phyloP scores from a whole-genome alignment of 2,113 vertebrate species.

The Gopherus flavomarginatus region DNA sequence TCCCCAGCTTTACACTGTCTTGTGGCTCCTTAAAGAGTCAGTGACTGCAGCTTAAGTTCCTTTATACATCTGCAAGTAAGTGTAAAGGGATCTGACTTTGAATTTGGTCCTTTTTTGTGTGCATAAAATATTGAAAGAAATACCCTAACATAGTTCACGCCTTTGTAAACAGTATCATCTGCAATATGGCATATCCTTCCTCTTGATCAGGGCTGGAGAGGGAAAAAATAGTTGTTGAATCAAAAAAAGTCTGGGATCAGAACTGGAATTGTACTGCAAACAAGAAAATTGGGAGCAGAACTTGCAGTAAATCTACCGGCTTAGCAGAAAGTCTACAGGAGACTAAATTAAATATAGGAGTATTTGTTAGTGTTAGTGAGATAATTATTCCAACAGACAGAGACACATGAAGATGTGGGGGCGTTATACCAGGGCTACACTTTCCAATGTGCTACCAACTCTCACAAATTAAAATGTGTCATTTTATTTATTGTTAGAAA shows the following conservation, averaged over 20 bases:
- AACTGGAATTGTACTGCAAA: neutral
- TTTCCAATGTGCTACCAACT: neutral
- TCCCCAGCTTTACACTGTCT: neutral
- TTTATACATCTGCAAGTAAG: accelerated
- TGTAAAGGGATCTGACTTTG: neutral
- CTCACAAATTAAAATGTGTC: neutral
- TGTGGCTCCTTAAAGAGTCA: neutral
- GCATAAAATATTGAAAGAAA: neutral
- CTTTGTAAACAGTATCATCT: neutral
- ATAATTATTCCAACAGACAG: neutral
- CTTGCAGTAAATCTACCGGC: neutral
- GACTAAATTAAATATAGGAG: neutral
- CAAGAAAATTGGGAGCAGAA: neutral
- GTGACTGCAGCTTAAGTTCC: neutral
- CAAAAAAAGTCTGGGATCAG: neutral
- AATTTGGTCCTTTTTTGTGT: neutral
- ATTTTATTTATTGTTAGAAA: conserved; percentile 4
- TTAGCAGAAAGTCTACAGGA: neutral
- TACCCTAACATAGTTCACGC: neutral
- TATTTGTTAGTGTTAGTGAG: neutral
- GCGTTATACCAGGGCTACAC: neutral
- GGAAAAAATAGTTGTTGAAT: neutral
- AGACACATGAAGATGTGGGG: neutral
- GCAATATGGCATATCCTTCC: neutral
- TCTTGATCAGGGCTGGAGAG: neutral